Percentiles rank a stretch among this genome's conserved stretches.
These are phyloP conservation scores for Squalus acanthias DNA, from an alignment of 2,797 vertebrate species.

Conservation along the genomic window DNA sequence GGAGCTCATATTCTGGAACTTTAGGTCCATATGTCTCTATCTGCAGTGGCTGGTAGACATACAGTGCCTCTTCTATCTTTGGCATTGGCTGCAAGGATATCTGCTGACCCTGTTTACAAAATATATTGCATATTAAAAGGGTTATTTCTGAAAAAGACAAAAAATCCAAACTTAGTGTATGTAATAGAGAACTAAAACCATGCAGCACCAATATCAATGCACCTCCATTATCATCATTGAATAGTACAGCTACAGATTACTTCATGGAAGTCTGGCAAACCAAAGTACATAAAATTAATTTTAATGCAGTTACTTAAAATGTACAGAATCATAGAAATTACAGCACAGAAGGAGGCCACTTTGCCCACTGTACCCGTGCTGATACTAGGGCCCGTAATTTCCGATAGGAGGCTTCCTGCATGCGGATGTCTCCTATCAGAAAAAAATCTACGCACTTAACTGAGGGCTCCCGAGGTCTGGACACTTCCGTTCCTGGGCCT, in stretches of 20 bases:
- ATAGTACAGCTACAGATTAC: neutral
- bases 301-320: neutral
- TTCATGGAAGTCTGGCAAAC: neutral
- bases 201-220: neutral
- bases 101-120: conserved; percentile 68
- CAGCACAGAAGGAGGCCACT: neutral
- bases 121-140: conserved; percentile 24
- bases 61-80: conserved; percentile 75
- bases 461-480: no score
- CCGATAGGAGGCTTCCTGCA: no score
- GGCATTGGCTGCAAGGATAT: conserved; percentile 76
- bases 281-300: neutral
- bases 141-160: conserved; percentile 29
- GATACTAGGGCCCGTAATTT: neutral
- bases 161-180: conserved; percentile 42
- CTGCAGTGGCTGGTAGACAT: conserved; percentile 74
- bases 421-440: no score
- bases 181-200: neutral
- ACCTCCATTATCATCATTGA: neutral
- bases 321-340: neutral
- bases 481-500: no score
- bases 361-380: neutral
- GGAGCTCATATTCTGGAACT: conserved; percentile 76
- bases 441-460: no score
- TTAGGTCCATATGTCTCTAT: conserved; percentile 75